These are phyloP conservation scores for Melanotaenia maccullochi DNA, from an alignment of 2,797 vertebrate species.

Conservation along the genomic window DNA sequence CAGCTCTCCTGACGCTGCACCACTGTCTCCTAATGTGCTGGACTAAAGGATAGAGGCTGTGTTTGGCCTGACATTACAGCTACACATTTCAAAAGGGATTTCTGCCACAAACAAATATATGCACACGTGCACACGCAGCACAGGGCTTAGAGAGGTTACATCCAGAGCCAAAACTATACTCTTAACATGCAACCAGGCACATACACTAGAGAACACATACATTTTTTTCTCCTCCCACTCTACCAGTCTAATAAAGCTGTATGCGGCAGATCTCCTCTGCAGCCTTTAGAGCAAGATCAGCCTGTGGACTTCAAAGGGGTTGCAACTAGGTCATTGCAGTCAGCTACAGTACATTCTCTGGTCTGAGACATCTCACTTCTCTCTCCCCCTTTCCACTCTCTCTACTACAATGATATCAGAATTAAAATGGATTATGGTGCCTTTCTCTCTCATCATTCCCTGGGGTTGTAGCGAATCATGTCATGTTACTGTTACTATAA, in stretches of 20 bases:
- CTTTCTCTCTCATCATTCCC: conserved; percentile 67
- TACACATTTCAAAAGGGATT: conserved; percentile 64
- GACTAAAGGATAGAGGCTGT: conserved; percentile 79
- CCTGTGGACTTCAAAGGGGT: conserved; percentile 87
- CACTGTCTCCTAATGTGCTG: conserved; percentile 80
- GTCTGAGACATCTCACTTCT: conserved; percentile 79
- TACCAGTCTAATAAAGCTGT: conserved; percentile 69
- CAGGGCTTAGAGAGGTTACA: neutral
- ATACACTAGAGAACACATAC: neutral
- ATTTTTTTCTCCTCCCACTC: conserved; percentile 29
- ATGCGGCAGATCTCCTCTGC: conserved; percentile 76
- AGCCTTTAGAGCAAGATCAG: conserved; percentile 82
- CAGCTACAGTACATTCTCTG: conserved; percentile 76
- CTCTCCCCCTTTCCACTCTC: conserved; percentile 37
- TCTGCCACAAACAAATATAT: conserved; percentile 47
- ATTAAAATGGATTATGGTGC: conserved; percentile 76
- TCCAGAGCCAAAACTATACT: conserved; percentile 14
- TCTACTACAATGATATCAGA: conserved; percentile 71
- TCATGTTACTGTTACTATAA: conserved; percentile 75
- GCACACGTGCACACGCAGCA: conserved; percentile 9
- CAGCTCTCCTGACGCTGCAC: conserved; percentile 85
- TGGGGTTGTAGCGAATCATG: conserved; percentile 69
- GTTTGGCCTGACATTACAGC: conserved; percentile 76
- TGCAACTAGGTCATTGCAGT: conserved; percentile 87
- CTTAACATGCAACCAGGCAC: conserved; percentile 9